Conservation (phyloP, 2,888 invertebrate species). For the Polydrusus pterygomalis region DNA sequence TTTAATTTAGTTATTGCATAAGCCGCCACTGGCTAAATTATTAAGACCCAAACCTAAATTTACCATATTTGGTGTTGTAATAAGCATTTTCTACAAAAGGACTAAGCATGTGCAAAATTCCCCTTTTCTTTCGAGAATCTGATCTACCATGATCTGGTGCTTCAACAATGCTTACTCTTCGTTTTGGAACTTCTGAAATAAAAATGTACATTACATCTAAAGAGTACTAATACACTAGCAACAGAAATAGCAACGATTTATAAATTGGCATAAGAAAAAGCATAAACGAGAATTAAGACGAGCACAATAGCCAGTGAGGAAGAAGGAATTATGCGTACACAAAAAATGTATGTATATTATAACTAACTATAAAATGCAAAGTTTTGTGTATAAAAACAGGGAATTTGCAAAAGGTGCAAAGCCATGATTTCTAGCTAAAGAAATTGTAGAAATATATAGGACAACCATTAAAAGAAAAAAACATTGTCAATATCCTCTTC, state of each 20-base stretch:
- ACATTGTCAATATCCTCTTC: too few species aligned
- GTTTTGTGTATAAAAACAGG: too few species aligned
- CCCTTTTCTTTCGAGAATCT: conserved; percentile 37
- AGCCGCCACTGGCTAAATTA: not conserved
- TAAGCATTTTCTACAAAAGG: conserved; percentile 44
- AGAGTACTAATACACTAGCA: not conserved
- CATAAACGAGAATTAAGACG: not conserved
- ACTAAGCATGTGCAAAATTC: conserved; percentile 47
- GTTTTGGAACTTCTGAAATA: conserved; percentile 45
- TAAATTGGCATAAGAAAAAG: conserved; percentile 2
- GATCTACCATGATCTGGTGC: conserved; percentile 29
- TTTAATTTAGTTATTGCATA: not conserved
- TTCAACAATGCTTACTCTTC: conserved; percentile 49
- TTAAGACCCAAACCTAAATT: conserved; percentile 24
- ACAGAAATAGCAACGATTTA: not conserved
- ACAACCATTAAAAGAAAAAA: too few species aligned
- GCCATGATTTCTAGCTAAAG: too few species aligned
- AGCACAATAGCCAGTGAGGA: too few species aligned
- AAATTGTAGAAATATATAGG: too few species aligned
- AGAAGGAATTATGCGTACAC: too few species aligned
- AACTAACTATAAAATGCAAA: too few species aligned
- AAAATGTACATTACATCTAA: conserved; percentile 11
- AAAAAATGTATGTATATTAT: too few species aligned
- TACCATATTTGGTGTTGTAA: conserved; percentile 40
- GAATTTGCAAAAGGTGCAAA: too few species aligned